phyloP scores from a whole-genome alignment of 2,113 vertebrate species.

The Perccottus glenii region DNA sequence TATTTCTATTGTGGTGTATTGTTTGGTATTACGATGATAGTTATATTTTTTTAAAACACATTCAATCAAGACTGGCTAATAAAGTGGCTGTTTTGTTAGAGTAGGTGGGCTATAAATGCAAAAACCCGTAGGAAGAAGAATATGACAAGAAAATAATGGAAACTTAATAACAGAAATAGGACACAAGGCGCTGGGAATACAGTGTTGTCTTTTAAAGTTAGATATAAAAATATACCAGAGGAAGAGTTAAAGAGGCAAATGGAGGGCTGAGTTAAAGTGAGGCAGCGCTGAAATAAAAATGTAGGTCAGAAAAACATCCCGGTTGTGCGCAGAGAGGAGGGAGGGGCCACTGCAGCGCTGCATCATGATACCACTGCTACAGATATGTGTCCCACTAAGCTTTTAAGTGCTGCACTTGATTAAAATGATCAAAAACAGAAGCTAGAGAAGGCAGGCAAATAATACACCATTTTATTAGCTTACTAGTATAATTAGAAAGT shows the following conservation, averaged over 20 bases:
- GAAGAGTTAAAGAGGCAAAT: conserved; percentile 5
- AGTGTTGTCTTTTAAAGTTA: neutral
- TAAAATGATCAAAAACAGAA: neutral
- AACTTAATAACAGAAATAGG: neutral
- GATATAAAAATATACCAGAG: conserved; percentile 20
- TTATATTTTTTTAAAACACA: neutral
- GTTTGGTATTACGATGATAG: too few relatives aligned
- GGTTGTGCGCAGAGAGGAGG: conserved; percentile 35
- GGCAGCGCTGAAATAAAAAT: conserved; percentile 65
- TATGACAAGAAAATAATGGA: neutral
- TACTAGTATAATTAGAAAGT: neutral
- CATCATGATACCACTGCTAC: neutral
- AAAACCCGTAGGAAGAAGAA: neutral
- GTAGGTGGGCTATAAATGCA: neutral
- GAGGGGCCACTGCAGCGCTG: conserved; percentile 39
- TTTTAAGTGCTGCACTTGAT: neutral
- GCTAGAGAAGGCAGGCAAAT: neutral
- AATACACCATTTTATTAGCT: neutral
- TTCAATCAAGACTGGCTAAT: conserved; percentile 8
- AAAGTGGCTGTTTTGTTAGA: neutral
- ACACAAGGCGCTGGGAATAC: neutral
- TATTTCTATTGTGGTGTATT: too few relatives aligned
- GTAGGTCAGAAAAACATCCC: conserved; percentile 77
- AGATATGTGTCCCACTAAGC: neutral
- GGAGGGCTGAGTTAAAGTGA: conserved; percentile 6